Conservation (phyloP, 2,797 vertebrate species). For the Pangasius krempfi region DNA sequence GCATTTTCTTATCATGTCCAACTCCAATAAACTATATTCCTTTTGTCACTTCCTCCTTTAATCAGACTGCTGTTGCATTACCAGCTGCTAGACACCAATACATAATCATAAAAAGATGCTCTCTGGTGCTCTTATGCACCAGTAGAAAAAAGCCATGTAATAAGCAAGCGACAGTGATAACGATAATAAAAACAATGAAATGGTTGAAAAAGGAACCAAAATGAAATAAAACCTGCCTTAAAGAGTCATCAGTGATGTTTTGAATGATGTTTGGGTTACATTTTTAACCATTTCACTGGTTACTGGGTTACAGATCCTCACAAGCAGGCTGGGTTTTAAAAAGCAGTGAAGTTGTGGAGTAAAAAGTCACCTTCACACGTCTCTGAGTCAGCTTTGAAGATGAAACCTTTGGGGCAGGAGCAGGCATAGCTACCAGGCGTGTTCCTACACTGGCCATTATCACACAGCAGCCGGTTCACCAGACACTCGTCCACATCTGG, state of each 20-base stretch:
- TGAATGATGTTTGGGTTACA: background rate
- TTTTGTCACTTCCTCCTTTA: background rate
- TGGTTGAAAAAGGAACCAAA: background rate
- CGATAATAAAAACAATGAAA: background rate
- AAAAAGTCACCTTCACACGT: conserved; percentile 79
- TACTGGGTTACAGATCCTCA: background rate
- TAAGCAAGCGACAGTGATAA: background rate
- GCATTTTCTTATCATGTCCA: background rate
- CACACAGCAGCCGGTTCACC: conserved; percentile 91
- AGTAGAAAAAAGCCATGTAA: background rate
- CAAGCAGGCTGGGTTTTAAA: background rate
- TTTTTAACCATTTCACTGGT: background rate
- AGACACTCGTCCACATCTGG: conserved; percentile 95
- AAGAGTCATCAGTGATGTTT: background rate
- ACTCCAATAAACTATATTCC: background rate
- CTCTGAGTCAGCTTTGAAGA: conserved; percentile 81
- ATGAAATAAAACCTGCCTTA: background rate
- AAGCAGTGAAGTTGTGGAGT: background rate
- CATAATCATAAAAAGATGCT: background rate
- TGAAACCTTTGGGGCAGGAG: conserved; percentile 81
- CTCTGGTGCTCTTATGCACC: background rate
- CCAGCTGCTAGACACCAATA: background rate
- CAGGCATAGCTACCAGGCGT: conserved; percentile 95
- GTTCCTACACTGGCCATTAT: conserved; percentile 94
- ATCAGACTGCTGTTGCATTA: background rate